phyloP scores from a whole-genome alignment of 2,113 vertebrate genomes.

The Rattus rattus region DNA sequence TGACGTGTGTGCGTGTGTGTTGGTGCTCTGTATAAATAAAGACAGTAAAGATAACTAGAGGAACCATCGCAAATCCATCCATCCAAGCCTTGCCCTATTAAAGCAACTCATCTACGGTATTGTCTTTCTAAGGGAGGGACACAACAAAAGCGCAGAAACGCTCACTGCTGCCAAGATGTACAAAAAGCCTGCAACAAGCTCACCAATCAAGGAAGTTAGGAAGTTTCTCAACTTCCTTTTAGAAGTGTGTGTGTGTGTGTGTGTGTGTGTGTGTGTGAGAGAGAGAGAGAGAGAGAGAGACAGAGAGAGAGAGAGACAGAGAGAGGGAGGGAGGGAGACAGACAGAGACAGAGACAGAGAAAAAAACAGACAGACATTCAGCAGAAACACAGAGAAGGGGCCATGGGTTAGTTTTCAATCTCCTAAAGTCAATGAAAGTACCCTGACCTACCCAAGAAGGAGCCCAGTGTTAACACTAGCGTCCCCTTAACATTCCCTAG shows the following conservation, averaged over 20 bases:
- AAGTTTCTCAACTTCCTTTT: not conserved
- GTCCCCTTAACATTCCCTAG: not conserved
- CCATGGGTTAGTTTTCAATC: not conserved
- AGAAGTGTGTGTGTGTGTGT: not conserved
- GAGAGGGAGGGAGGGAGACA: too few relatives aligned
- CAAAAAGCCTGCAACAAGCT: not conserved
- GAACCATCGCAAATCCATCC: conserved; percentile 8
- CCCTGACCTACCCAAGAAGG: not conserved
- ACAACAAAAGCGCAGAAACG: not conserved
- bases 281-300: not conserved
- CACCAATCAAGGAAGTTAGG: conserved; percentile 6
- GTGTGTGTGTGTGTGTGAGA: too few relatives aligned
- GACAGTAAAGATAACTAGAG: not conserved
- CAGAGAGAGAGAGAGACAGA: too few relatives aligned
- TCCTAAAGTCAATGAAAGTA: conserved; percentile 22
- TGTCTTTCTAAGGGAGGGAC: not conserved
- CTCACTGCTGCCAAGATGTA: not conserved
- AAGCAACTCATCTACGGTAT: not conserved
- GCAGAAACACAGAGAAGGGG: too few relatives aligned
- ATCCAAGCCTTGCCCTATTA: not conserved
- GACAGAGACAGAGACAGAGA: too few relatives aligned
- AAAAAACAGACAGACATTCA: too few relatives aligned
- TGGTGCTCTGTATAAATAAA: not conserved
- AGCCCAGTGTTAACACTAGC: not conserved
- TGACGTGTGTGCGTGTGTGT: not conserved